phyloP scores from a whole-genome alignment of 2,888 invertebrate genomes.

The Acronicta leporina region DNA sequence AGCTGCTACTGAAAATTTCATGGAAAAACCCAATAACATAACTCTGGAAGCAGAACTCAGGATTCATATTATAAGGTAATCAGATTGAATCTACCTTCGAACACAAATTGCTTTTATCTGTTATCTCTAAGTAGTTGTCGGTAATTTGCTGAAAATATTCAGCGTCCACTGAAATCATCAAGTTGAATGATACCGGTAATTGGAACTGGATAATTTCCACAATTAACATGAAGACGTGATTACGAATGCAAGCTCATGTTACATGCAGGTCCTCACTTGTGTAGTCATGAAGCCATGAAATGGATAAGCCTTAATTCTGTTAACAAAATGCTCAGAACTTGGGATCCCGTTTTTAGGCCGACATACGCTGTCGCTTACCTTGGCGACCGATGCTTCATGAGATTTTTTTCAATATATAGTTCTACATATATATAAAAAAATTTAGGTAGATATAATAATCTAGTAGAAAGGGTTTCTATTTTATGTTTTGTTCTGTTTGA shows the following conservation, averaged over 20 bases:
- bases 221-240: conserved; percentile 76
- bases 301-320: conserved; percentile 24
- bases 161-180: conserved; percentile 37
- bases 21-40: no score
- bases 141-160: conserved; percentile 4
- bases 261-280: conserved; percentile 72
- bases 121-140: conserved; percentile 10
- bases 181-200: conserved; percentile 62
- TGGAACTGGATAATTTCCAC: conserved; percentile 73
- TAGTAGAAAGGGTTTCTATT: no score
- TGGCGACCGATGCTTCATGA: no score
- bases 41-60: no score
- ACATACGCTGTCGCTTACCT: no score
- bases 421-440: no score
- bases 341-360: no score
- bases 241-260: conserved; percentile 76
- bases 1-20: no score
- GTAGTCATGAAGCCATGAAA: conserved; percentile 40
- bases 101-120: not conserved
- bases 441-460: no score
- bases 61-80: not conserved
- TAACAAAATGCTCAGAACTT: no score
- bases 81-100: not conserved
- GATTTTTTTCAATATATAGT: no score
- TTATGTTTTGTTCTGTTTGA: no score